Percentiles rank a stretch among this genome's conserved stretches.
These are phyloP conservation scores for Beroe forskalii DNA, from an alignment of 37 sponge, comb jelly and placozoan species.

Conservation along the genomic window DNA sequence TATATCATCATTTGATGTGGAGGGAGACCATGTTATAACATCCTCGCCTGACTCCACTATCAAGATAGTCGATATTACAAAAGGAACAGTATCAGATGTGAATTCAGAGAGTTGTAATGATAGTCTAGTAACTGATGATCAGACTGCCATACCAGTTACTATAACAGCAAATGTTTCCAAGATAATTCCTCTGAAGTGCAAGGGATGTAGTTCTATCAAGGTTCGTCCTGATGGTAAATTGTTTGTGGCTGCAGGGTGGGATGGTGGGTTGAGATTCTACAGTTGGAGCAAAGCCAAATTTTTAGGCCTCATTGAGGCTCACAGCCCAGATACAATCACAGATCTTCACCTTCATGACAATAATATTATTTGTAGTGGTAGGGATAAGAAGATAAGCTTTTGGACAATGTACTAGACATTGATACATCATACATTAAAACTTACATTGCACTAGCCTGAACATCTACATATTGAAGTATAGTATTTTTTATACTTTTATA, in stretches of 20 bases:
- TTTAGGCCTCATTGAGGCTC: conserved; percentile 52
- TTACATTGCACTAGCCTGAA: no score
- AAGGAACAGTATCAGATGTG: conserved; percentile 1
- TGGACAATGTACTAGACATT: conserved; percentile 51
- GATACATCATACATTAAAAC: no score
- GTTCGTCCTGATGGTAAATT: conserved; percentile 29
- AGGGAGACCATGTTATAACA: background rate
- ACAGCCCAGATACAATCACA: conserved; percentile 27
- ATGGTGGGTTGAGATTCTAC: conserved; percentile 42
- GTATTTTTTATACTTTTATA: no score
- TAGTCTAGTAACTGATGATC: background rate
- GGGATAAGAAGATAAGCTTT: conserved; percentile 26
- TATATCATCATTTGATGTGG: background rate
- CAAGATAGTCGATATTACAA: background rate
- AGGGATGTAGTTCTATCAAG: background rate
- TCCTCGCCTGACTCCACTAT: conserved; percentile 34
- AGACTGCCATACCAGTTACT: background rate
- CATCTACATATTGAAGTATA: no score
- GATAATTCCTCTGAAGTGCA: conserved; percentile 7
- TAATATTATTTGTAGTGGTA: conserved; percentile 4
- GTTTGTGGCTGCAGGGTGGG: conserved; percentile 33
- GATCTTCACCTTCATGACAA: background rate
- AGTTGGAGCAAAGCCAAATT: conserved; percentile 6
- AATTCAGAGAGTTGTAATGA: no score
- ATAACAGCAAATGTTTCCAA: background rate